Conservation (phyloP, 2,113 vertebrate genomes). For the Pseudolaguvia tuberculata region DNA sequence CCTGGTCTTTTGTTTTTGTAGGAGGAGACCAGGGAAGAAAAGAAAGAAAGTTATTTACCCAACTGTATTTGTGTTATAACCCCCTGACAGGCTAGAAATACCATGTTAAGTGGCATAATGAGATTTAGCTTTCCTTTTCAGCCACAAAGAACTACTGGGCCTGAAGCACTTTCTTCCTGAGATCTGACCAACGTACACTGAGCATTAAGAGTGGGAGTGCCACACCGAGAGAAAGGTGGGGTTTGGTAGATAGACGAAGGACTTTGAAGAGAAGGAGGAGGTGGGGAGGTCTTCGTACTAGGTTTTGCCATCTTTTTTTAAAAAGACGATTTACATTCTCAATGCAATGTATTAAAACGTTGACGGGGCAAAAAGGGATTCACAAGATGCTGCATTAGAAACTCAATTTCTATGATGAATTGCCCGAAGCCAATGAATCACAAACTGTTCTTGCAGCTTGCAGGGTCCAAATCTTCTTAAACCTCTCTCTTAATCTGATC, state of each 20-base stretch:
- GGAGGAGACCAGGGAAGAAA: conserved; percentile 40
- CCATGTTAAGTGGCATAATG: conserved; percentile 51
- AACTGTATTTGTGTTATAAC: conserved; percentile 49
- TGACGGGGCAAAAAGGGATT: conserved; percentile 99
- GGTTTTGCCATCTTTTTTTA: conserved; percentile 84
- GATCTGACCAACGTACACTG: conserved; percentile 66
- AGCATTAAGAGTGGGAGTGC: conserved; percentile 25
- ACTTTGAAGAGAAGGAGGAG: conserved; percentile 43
- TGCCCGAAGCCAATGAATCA: conserved; percentile 98
- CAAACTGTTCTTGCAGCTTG: conserved; percentile 87
- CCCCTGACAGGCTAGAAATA: conserved; percentile 47
- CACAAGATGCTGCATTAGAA: conserved; percentile 99
- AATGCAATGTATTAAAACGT: conserved; percentile 99
- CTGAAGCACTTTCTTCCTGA: conserved; percentile 67
- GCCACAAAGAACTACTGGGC: conserved; percentile 69
- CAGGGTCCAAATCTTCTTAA: conserved; percentile 98
- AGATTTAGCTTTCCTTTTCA: conserved; percentile 50
- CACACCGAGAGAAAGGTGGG: conserved; percentile 33
- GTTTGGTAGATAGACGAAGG: conserved; percentile 40
- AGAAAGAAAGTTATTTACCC: conserved; percentile 51
- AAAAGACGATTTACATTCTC: conserved; percentile 98
- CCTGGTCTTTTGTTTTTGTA: background rate
- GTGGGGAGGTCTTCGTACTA: conserved; percentile 66
- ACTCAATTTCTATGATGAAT: conserved; percentile 99
- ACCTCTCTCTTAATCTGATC: conserved; percentile 99